These are phyloP conservation scores for Solea senegalensis DNA, from an alignment of 2,113 vertebrate genomes.

Conservation along the genomic window DNA sequence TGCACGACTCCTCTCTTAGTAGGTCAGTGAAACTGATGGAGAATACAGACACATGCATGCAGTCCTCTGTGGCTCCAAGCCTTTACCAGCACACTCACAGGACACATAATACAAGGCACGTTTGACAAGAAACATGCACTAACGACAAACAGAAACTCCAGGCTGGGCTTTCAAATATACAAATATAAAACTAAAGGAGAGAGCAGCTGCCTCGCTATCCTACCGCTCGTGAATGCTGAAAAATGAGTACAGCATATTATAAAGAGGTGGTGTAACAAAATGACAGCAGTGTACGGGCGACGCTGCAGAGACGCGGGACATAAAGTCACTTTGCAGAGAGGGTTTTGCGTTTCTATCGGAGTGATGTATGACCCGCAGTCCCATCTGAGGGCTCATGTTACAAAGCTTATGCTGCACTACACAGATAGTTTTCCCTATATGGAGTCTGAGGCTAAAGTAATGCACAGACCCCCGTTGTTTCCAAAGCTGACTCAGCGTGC, in stretches of 20 bases:
- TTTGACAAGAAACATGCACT: conserved; percentile 17
- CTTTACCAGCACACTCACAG: conserved; percentile 42
- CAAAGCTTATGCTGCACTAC: conserved; percentile 74
- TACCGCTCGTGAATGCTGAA: conserved; percentile 19
- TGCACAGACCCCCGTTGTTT: conserved; percentile 72
- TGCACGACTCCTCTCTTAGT: conserved; percentile 79
- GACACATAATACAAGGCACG: conserved; percentile 22
- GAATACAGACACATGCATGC: conserved; percentile 59
- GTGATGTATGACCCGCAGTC: conserved; percentile 78
- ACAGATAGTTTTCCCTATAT: conserved; percentile 71
- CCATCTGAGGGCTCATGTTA: conserved; percentile 78
- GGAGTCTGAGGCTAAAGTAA: conserved; percentile 76
- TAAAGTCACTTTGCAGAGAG: conserved; percentile 73
- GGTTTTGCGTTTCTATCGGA: conserved; percentile 68
- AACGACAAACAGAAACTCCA: conserved; percentile 5
- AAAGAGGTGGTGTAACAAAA: conserved; percentile 65
- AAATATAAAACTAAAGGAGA: not conserved
- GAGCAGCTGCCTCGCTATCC: conserved; percentile 6
- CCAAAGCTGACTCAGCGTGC: conserved; percentile 78
- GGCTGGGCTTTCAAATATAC: conserved; percentile 2
- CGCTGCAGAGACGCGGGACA: conserved; percentile 64
- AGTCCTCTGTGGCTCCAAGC: conserved; percentile 37
- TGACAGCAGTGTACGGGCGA: conserved; percentile 60
- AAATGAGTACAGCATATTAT: conserved; percentile 50
- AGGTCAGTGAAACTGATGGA: conserved; percentile 79